These are phyloP conservation scores for Drosophila repletoides DNA, from an alignment of 1,140 invertebrate species.

Conservation along the genomic window DNA sequence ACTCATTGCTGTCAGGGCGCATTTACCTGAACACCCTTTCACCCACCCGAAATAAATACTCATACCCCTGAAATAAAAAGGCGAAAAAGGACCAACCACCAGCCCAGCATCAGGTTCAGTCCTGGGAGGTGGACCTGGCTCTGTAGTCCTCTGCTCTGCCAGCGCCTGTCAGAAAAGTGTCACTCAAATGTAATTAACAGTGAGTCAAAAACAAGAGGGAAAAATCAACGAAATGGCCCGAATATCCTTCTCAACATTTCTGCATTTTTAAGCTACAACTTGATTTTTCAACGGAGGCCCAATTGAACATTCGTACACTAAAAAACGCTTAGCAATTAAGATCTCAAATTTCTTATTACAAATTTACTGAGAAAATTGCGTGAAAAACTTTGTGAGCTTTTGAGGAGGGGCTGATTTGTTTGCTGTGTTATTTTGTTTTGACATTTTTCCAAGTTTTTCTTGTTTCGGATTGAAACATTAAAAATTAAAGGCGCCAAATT, in stretches of 20 bases:
- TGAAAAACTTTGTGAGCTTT: slow-evolving; percentile 18
- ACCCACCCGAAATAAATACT: slow-evolving; percentile 41
- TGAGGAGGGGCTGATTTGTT: slow-evolving; percentile 1
- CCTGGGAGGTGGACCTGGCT: no score
- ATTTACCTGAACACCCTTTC: slow-evolving; percentile 73
- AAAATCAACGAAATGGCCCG: slow-evolving; percentile 19
- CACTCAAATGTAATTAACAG: slow-evolving; percentile 81
- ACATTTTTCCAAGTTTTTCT: slow-evolving; percentile 40
- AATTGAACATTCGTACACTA: slow-evolving; percentile 18
- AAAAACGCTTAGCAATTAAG: slow-evolving; percentile 63
- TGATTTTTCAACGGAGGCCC: slow-evolving; percentile 45
- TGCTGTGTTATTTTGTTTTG: slow-evolving; percentile 28
- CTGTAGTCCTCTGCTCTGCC: slow-evolving; percentile 15
- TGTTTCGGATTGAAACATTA: slow-evolving; percentile 39
- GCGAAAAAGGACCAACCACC: not conserved
- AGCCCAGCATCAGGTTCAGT: not conserved
- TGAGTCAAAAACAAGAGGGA: slow-evolving; percentile 19
- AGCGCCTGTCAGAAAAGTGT: slow-evolving; percentile 77
- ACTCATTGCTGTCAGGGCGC: slow-evolving; percentile 38
- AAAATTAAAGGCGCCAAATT: slow-evolving; percentile 57
- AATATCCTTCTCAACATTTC: slow-evolving; percentile 56
- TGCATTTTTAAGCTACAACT: slow-evolving; percentile 62
- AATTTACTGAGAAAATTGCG: slow-evolving; percentile 52
- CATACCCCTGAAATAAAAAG: not conserved
- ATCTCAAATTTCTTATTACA: slow-evolving; percentile 51